A percentile compares a stretch with the other conserved stretches of the same genome.
Conservation (phyloP, 2,113 vertebrate genomes). For the Dipodomys merriami region DNA sequence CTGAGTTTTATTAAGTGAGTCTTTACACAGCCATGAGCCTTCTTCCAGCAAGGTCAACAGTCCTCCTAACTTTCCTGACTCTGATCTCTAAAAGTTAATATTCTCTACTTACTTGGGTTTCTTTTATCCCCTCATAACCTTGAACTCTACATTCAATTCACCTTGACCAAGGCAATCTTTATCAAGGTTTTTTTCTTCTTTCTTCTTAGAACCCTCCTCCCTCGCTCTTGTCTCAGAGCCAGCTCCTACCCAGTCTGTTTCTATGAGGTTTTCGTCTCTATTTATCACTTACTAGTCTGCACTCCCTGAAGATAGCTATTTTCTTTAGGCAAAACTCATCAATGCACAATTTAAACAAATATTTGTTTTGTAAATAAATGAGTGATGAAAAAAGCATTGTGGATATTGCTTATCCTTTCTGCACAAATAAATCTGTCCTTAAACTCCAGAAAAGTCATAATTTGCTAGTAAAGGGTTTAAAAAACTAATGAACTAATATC, state of each 20-base stretch:
- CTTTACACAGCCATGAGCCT: background rate
- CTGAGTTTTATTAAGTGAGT: background rate
- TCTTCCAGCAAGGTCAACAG: background rate
- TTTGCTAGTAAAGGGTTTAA: slow-evolving; percentile 26
- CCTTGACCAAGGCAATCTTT: background rate
- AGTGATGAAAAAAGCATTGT: slow-evolving; percentile 27
- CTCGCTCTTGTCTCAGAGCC: background rate
- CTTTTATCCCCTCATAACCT: background rate
- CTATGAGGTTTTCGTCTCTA: slow-evolving; percentile 36
- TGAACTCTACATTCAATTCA: slow-evolving; percentile 32
- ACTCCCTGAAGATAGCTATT: slow-evolving; percentile 9
- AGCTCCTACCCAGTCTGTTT: slow-evolving; percentile 13
- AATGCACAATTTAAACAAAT: slow-evolving; percentile 37
- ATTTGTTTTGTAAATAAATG: slow-evolving; percentile 56
- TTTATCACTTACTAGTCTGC: slow-evolving; percentile 20
- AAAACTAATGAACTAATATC: slow-evolving; percentile 42
- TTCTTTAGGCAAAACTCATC: slow-evolving; percentile 43
- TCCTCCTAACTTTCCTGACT: background rate
- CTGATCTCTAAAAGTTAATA: slow-evolving; percentile 13
- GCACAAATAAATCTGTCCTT: slow-evolving; percentile 3
- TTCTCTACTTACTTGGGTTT: slow-evolving; percentile 3
- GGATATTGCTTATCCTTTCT: slow-evolving; percentile 3
- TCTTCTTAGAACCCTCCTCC: too few relatives aligned
- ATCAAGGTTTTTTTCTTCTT: background rate
- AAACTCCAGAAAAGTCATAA: slow-evolving; percentile 44